Percentiles rank a stretch among this genome's conserved stretches.
These are phyloP conservation scores for Crenichthys baileyi DNA, from an alignment of 2,797 vertebrate species.

Conservation along the genomic window DNA sequence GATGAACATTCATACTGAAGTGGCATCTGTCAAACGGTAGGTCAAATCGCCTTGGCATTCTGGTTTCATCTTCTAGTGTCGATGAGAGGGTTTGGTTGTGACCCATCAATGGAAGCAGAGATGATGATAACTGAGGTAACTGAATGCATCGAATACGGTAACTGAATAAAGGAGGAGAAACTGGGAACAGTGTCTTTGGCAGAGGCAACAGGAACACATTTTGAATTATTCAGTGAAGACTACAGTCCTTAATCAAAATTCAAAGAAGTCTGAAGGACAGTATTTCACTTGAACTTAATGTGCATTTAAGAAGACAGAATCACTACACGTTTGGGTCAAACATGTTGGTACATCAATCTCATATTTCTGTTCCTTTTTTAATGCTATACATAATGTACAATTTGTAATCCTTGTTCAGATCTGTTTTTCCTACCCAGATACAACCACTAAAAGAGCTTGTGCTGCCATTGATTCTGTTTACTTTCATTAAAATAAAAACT, in stretches of 20 bases:
- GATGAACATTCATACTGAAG: slow-evolving; percentile 54
- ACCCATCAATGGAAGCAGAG: slow-evolving; percentile 39
- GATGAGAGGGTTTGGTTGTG: slow-evolving; percentile 50
- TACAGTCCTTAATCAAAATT: slow-evolving; percentile 29
- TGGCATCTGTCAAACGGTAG: slow-evolving; percentile 62
- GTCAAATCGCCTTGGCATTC: slow-evolving; percentile 47
- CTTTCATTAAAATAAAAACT: background rate
- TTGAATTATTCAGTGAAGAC: slow-evolving; percentile 54
- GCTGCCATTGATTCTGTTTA: background rate
- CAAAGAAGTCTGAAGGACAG: slow-evolving; percentile 5
- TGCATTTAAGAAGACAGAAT: slow-evolving; percentile 6
- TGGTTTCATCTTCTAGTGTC: slow-evolving; percentile 51
- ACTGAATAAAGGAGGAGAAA: slow-evolving; percentile 44
- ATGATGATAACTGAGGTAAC: slow-evolving; percentile 28
- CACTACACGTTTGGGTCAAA: background rate
- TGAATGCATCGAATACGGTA: slow-evolving; percentile 41
- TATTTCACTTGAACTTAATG: background rate
- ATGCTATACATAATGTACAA: background rate
- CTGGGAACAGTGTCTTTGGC: slow-evolving; percentile 50
- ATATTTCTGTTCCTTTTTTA: background rate
- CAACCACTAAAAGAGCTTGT: background rate
- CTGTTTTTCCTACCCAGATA: background rate
- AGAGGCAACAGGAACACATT: slow-evolving; percentile 32
- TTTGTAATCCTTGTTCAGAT: background rate
- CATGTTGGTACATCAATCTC: background rate